Evolutionary conservation across 2,113 vertebrate species (phyloP).

Genomic region (Syngnathus scovelli): DNA sequence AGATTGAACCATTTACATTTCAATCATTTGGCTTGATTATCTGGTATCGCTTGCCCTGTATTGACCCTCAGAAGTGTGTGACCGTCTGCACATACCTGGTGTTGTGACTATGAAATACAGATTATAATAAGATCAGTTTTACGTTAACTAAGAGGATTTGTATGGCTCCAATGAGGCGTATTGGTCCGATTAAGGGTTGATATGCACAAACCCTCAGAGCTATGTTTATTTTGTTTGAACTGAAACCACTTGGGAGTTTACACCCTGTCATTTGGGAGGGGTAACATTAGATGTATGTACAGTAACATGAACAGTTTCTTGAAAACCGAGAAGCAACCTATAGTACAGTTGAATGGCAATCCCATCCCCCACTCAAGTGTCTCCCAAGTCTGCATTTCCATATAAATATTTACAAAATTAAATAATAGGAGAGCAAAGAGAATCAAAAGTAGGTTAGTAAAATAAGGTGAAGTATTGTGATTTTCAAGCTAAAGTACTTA

Average conservation of each 20-base stretch:
- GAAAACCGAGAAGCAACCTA: conserved; percentile 36
- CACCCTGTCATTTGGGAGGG: neutral
- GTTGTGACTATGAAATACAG: conserved; percentile 9
- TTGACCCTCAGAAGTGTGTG: neutral
- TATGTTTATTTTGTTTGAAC: conserved; percentile 1
- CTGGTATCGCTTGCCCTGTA: neutral
- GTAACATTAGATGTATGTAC: conserved; percentile 28
- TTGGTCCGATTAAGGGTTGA: neutral
- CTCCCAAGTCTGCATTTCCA: conserved; percentile 9
- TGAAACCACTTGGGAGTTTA: neutral
- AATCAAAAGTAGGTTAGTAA: neutral
- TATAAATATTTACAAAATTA: conserved; percentile 7
- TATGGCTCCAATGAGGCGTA: conserved; percentile 2
- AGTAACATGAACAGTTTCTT: conserved; percentile 46
- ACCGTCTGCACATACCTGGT: conserved; percentile 18
- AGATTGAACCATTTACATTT: neutral
- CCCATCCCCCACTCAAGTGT: conserved; percentile 12
- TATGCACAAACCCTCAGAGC: neutral
- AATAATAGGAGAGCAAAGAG: neutral
- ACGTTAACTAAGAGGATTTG: neutral
- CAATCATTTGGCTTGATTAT: neutral
- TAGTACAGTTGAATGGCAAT: conserved; percentile 42
- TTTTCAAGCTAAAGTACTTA: neutral
- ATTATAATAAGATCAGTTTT: neutral
- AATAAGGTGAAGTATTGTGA: too few relatives aligned